Evolutionary conservation across 1,140 invertebrate species (phyloP), one percentile per base, ranked within the genome.

Genomic region (Monochamus saltuarius): DNA sequence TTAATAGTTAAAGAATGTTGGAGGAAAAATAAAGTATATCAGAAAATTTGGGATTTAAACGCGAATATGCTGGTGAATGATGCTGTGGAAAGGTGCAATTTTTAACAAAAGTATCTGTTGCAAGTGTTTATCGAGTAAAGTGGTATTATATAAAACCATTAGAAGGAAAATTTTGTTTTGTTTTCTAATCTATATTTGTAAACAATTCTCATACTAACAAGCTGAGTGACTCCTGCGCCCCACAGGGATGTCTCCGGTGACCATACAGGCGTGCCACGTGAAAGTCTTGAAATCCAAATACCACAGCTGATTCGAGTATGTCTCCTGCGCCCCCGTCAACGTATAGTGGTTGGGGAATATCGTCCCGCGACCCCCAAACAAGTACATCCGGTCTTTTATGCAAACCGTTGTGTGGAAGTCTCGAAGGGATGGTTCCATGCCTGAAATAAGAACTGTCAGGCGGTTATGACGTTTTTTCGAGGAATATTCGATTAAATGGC

Each of bases 351-450:
- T 89, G 85, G 53, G 17, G 8, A 61, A 57, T 16, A 61, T 65
- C 0, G 68, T 66, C 17, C 89, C 88, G 47, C 94, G 78, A 0
- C 94, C 94, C 17, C 94, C 94, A 79, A 91, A 95, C 39, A 95
- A 81, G 71, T 90, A 94, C 87, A 95, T 94, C 60, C 82, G 80
- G 66, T 85, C 77, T 54, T 83, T 84, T 65, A 92, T 78, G 45
- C 85, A 84, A 9, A 89, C 87, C 0, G 92, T 88, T 1, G 94
- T 87, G 73, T 95, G 92, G 73, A 97, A 97, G 78, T 97, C 94
- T 64, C 93, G 79, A 73, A 88, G 86, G 13, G 82, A 81, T 19
- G 92, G 91, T 60, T 82, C 67, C 3, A 35, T 52, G 13, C 69
- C 71, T 71, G 51, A 51, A 64, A 57, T 19, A 40, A 46, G 16